These are phyloP conservation scores for Pachycephala philippinensis DNA, from an alignment of 2,113 vertebrate genomes.

Conservation along the genomic window DNA sequence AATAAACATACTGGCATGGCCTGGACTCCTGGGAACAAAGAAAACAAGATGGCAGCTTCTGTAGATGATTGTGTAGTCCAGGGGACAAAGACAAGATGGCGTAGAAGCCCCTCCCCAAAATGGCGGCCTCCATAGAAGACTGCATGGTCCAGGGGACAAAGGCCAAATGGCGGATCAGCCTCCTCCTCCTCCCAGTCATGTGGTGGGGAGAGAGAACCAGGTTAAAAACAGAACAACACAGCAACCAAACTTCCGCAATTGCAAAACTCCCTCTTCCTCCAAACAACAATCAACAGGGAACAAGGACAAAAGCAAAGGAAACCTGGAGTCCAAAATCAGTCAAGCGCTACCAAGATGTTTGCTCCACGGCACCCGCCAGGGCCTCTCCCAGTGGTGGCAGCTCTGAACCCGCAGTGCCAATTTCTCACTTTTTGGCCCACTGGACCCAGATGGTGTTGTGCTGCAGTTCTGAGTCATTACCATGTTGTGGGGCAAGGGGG, in stretches of 20 bases:
- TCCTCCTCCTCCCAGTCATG: too few species aligned
- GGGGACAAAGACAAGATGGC: neutral
- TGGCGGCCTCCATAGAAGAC: neutral
- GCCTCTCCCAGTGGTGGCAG: accelerated
- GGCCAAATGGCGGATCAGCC: neutral
- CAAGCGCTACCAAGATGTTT: too few species aligned
- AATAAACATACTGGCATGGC: neutral
- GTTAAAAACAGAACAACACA: neutral
- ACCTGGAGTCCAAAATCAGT: neutral
- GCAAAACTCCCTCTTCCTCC: neutral
- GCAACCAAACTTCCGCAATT: accelerated
- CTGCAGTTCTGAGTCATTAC: neutral
- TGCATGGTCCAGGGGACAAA: neutral
- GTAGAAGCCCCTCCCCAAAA: neutral
- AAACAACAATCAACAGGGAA: neutral
- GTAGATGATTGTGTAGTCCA: neutral
- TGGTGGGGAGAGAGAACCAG: neutral
- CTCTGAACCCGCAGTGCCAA: neutral
- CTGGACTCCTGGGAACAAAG: neutral
- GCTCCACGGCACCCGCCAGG: accelerated
- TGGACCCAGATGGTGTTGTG: accelerated
- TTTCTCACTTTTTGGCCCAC: too few species aligned
- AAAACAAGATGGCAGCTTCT: neutral
- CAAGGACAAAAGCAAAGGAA: neutral
- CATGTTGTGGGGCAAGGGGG: accelerated